A percentile compares a stretch with the other conserved stretches of the same genome.
phyloP scores from a whole-genome alignment of 1,140 invertebrate species.

The Hydropsyche tenuis region DNA sequence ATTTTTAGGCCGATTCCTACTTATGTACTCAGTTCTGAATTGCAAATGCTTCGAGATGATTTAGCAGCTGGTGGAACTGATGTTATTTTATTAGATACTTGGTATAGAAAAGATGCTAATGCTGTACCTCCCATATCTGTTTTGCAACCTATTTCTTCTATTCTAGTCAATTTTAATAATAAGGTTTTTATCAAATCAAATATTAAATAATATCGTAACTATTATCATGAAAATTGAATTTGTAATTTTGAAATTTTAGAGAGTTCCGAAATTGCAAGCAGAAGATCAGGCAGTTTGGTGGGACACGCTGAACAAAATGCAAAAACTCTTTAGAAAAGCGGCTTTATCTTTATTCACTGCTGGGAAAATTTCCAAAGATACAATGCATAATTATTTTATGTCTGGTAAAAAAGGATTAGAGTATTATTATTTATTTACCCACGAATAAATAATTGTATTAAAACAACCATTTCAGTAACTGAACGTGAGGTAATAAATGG shows the following conservation, averaged over 20 bases:
- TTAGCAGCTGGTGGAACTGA: slow-evolving; percentile 81
- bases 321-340: slow-evolving; percentile 92
- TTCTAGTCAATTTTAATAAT: slow-evolving; percentile 97
- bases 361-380: slow-evolving; percentile 89
- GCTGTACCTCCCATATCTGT: slow-evolving; percentile 92
- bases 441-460: slow-evolving; percentile 16
- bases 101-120: slow-evolving; percentile 97
- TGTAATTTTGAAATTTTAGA: slow-evolving; percentile 58
- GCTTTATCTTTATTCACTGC: slow-evolving; percentile 82
- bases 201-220: neutral
- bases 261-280: slow-evolving; percentile 93
- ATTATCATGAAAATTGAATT: neutral
- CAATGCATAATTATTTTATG: slow-evolving; percentile 99
- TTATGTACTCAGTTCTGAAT: slow-evolving; percentile 90
- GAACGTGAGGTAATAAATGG: slow-evolving; percentile 97
- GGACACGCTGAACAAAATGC: slow-evolving; percentile 95
- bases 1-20: slow-evolving; percentile 86
- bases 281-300: slow-evolving; percentile 97
- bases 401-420: slow-evolving; percentile 72
- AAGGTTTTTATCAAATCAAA: slow-evolving; percentile 70
- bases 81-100: slow-evolving; percentile 84
- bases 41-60: slow-evolving; percentile 86
- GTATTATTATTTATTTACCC: neutral
- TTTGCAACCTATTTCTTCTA: slow-evolving; percentile 95
- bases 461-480: slow-evolving; percentile 76